phyloP scores from a whole-genome alignment of 2,797 vertebrate species.

The Anniella stebbinsi region DNA sequence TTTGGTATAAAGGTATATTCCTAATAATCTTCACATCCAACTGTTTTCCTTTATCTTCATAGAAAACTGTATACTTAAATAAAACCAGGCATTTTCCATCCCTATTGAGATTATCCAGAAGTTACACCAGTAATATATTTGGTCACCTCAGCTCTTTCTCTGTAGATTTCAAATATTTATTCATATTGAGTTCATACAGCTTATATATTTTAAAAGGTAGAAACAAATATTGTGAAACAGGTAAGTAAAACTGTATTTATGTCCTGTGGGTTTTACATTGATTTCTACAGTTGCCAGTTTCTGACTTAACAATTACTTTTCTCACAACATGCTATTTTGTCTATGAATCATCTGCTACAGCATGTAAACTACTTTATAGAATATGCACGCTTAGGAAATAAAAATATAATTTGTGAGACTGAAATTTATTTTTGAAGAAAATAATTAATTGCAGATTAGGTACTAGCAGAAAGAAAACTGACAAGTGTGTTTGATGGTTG shows the following conservation, averaged over 20 bases:
- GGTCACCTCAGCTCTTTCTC: not conserved
- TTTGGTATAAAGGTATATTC: not conserved
- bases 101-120: not conserved
- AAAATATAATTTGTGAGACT: slow-evolving; percentile 50
- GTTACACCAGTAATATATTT: not conserved
- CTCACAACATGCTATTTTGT: slow-evolving; percentile 27
- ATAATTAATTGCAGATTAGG: slow-evolving; percentile 23
- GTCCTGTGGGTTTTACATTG: slow-evolving; percentile 5
- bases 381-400: slow-evolving; percentile 35
- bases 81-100: not conserved
- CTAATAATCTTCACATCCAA: not conserved
- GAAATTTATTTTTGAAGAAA: slow-evolving; percentile 23
- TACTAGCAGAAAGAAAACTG: slow-evolving; percentile 42
- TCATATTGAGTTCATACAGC: slow-evolving; percentile 33
- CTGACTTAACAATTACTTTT: slow-evolving; percentile 46
- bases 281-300: slow-evolving; percentile 49
- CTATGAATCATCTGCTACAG: slow-evolving; percentile 33
- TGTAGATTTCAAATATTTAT: slow-evolving; percentile 4
- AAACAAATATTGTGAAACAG: slow-evolving; percentile 40
- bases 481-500: slow-evolving; percentile 21
- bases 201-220: slow-evolving; percentile 42
- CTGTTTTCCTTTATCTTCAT: not conserved
- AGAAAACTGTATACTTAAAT: slow-evolving; percentile 9
- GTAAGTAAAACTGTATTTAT: slow-evolving; percentile 20
- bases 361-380: slow-evolving; percentile 33